Percentiles rank a stretch among this genome's conserved stretches.
Evolutionary conservation across 2,797 vertebrate species (phyloP).

Genomic region (Rhinichthys osculus): DNA sequence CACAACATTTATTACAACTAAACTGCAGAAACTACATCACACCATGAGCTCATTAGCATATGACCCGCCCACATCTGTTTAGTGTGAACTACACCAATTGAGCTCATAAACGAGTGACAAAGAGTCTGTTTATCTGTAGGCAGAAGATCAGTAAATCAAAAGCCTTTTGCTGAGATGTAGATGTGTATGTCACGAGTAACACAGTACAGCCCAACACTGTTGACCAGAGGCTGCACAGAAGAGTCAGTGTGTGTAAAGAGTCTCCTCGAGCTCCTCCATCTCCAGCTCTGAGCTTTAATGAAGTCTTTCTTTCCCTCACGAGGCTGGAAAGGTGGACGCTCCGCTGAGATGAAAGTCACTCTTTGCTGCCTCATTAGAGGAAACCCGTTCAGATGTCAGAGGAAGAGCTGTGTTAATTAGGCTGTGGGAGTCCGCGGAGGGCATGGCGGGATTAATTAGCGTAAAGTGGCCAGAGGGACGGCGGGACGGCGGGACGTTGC

Average conservation of each 20-base stretch:
- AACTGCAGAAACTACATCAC: background rate
- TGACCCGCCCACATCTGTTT: background rate
- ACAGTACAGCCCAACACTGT: background rate
- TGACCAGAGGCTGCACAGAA: background rate
- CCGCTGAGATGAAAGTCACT: slow-evolving; percentile 54
- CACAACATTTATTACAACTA: background rate
- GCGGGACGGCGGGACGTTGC: slow-evolving; percentile 65
- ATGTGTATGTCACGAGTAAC: background rate
- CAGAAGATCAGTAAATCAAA: background rate
- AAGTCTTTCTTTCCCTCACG: slow-evolving; percentile 39
- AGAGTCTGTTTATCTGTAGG: background rate
- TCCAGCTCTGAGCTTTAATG: slow-evolving; percentile 45
- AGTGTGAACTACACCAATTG: background rate
- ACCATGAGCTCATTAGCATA: background rate
- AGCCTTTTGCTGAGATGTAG: background rate
- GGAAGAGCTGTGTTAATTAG: slow-evolving; percentile 76
- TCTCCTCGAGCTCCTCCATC: background rate
- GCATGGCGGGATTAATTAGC: slow-evolving; percentile 78
- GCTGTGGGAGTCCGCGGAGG: slow-evolving; percentile 76
- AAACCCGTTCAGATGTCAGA: slow-evolving; percentile 70
- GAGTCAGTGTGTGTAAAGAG: background rate
- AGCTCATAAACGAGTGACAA: background rate
- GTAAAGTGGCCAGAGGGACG: slow-evolving; percentile 76
- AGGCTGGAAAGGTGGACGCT: slow-evolving; percentile 49
- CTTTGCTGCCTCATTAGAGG: slow-evolving; percentile 47